Evolutionary conservation across 1,140 invertebrate species (phyloP).

Genomic region (Drosophila sulfurigaster): DNA sequence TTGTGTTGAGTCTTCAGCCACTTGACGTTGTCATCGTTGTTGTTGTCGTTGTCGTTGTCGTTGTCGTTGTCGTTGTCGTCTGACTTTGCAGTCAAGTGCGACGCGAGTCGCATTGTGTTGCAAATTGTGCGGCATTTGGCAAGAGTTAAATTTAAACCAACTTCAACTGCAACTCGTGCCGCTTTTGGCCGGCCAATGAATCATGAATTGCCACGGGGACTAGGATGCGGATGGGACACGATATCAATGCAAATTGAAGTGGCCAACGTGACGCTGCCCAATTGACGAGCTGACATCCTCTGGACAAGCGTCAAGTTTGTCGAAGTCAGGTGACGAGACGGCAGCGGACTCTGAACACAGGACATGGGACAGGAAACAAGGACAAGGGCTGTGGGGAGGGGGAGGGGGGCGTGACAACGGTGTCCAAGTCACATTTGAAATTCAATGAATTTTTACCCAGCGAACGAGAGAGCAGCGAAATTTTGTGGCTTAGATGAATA

Average conservation of each 20-base stretch:
- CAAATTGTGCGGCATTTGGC: constrained; percentile 27
- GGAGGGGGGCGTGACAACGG: not conserved
- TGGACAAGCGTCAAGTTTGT: not conserved
- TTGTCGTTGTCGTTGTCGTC: constrained; percentile 26
- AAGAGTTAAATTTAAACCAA: constrained; percentile 46
- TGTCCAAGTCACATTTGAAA: constrained; percentile 70
- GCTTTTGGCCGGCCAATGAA: constrained; percentile 63
- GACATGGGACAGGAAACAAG: too few species aligned
- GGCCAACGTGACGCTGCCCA: constrained; percentile 71
- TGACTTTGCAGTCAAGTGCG: constrained; percentile 44
- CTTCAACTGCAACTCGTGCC: constrained; percentile 26
- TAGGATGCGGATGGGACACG: constrained; percentile 14
- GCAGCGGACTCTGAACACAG: too few species aligned
- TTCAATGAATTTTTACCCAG: constrained; percentile 82
- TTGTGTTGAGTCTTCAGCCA: constrained; percentile 47
- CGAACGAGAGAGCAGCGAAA: constrained; percentile 20
- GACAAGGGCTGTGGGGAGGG: not conserved
- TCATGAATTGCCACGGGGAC: constrained; percentile 58
- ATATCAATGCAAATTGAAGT: constrained; percentile 80
- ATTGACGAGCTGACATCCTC: constrained; percentile 46
- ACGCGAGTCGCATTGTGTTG: constrained; percentile 24
- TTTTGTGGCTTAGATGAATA: constrained; percentile 70
- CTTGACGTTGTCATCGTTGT: constrained; percentile 29
- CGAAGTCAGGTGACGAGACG: not conserved
- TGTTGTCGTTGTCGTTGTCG: constrained; percentile 26